These are phyloP conservation scores for Sebastes hubbsi DNA, from an alignment of 2,797 vertebrate genomes.

Conservation along the genomic window DNA sequence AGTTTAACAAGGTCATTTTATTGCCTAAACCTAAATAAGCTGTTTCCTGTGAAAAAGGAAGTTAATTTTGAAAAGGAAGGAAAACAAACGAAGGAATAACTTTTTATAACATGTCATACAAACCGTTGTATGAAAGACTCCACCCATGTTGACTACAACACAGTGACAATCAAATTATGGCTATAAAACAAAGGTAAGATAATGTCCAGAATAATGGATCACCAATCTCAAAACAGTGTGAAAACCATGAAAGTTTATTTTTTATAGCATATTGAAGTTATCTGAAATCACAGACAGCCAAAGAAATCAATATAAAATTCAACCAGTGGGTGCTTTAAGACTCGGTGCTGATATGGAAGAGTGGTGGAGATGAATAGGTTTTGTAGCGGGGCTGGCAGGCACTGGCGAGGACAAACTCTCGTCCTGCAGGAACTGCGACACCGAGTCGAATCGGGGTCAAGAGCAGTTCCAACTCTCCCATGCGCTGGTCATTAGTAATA, in stretches of 20 bases:
- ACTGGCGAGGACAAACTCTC: neutral
- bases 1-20: neutral
- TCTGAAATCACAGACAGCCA: neutral
- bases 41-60: too few relatives aligned
- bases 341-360: neutral
- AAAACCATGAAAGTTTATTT: neutral
- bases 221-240: neutral
- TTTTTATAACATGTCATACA: too few relatives aligned
- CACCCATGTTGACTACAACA: neutral
- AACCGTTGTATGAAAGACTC: neutral
- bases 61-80: too few relatives aligned
- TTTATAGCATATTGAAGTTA: neutral
- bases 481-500: slow-evolving; percentile 35
- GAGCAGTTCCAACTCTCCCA: slow-evolving; percentile 37
- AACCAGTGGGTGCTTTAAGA: neutral
- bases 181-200: neutral
- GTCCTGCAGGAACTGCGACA: slow-evolving; percentile 2
- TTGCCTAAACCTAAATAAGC: too few relatives aligned
- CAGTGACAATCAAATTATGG: neutral
- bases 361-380: neutral
- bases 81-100: too few relatives aligned
- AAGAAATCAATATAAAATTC: neutral
- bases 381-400: neutral
- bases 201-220: neutral
- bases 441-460: slow-evolving; percentile 13